Base-by-base conservation (phyloP, 2,888 invertebrate species). In the Oithona nana region DNA sequence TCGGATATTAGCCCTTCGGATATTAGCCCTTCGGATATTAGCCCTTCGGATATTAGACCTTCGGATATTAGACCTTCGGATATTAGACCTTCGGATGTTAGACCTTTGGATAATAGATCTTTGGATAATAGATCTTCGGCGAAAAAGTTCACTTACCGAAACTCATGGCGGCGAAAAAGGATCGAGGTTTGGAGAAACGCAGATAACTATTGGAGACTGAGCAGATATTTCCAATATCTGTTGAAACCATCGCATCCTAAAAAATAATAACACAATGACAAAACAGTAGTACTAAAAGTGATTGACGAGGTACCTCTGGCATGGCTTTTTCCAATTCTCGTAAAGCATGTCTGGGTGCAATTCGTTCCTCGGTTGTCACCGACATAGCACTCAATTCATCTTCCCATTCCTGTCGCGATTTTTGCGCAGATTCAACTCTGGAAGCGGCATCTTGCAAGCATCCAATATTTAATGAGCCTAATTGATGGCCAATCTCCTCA, bases 141-240 rank as follows among this genome's bases (percentile, higher is more conserved):
- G n/a, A n/a, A n/a, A n/a, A n/a, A n/a, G n/a, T n/a, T n/a, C n/a
- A n/a, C n/a, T n/a, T n/a, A n/a, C 63, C 63, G 22, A 63, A 63
- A 26, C 57, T 57, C 63, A 63, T 63, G 16, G 63, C 48, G n/a
- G 57, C 63, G 39, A 63, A 63, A 28, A 63, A 63, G 28, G 26
- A 26, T 4, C 31, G 28, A 6, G 63, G 63, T 6, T 28, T 2
- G 13, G 30, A 16, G 28, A 63, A 63, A 4, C 63, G 28, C 24
- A 63, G 48, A 22, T 63, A 63, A 50, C 63, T 63, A 48, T 63
- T 31, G 26, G 63, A n/a, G 1, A 63, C 63, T 2, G 63, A 63
- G 31, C 56, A 56, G n/a, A 63, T 63, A 26, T 63, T 63, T 4
- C 63, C 63, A 48, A 63, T 63, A 28, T 63, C 63, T 1, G 63